phyloP scores from a whole-genome alignment of 2,797 vertebrate genomes.

The Acropternis orthonyx region DNA sequence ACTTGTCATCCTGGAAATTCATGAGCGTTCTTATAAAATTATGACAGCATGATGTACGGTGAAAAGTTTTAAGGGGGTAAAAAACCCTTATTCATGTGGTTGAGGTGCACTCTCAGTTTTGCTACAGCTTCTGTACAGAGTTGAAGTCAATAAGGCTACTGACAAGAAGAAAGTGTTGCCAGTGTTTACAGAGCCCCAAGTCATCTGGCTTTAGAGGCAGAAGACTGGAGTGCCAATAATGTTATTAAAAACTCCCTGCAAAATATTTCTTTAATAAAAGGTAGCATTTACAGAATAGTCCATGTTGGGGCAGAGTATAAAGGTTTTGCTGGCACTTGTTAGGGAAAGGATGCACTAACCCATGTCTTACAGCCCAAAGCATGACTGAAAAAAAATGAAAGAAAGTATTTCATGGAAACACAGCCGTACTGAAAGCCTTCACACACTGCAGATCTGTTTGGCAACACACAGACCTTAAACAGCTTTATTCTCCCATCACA shows the following conservation, averaged over 20 bases:
- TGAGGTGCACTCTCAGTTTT: neutral
- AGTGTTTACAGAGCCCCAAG: slow-evolving; percentile 57
- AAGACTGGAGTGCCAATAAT: slow-evolving; percentile 37
- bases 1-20: slow-evolving; percentile 41
- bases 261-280: slow-evolving; percentile 63
- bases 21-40: slow-evolving; percentile 10
- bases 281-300: neutral
- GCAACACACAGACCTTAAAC: neutral
- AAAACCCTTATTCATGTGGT: neutral
- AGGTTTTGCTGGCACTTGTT: slow-evolving; percentile 37
- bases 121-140: slow-evolving; percentile 44
- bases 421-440: neutral
- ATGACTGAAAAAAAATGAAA: neutral
- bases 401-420: neutral
- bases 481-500: neutral
- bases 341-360: slow-evolving; percentile 3
- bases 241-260: slow-evolving; percentile 49
- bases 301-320: neutral
- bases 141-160: slow-evolving; percentile 42
- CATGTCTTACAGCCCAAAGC: neutral
- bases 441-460: neutral
- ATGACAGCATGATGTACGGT: neutral
- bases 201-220: slow-evolving; percentile 41
- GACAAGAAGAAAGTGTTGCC: slow-evolving; percentile 41
- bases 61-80: slow-evolving; percentile 16